Evolutionary conservation across 2,113 vertebrate species (phyloP), one percentile per base, ranked within the genome.

Genomic region (Glaucomys volans): DNA sequence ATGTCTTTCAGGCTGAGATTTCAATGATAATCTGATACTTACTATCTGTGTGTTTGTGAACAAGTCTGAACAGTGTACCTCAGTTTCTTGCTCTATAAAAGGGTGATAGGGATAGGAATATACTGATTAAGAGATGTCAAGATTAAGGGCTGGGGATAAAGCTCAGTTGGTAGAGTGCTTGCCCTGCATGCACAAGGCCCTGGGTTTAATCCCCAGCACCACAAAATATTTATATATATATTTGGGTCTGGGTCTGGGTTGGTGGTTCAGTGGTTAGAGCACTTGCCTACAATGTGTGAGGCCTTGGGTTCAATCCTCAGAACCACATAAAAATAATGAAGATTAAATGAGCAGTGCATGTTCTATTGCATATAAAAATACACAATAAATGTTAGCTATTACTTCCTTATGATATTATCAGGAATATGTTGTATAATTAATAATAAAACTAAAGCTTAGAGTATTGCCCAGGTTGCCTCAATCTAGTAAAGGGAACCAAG

Each of bases 11-110:
- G 71, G 30, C 32, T 47, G 35, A 86, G 20, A 87, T 50, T 8
- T 40, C 50, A 59, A n/a, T 13, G 59, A 62, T 82, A 90, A 72
- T 87, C 50, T 81, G 24, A 12, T 54, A 44, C 35, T 54, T 62
- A 22, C 3, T 83, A 1, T 52, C 59, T 91, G 0, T 80, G 37
- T 74, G 40, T 57, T 88, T 17, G 44, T 77, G 57, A 69, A 52
- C 26, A 69, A 57, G 50, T 52, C 37, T n/a, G 67, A 90, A 75
- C 18, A 12, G 44, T 80, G 13, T 52, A 75, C 44, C 50, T 87
- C 35, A 12, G 47, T 74, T 88, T 91, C 83, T 81, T 94, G 5
- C 54, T 50, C 54, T 90, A 20, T 67, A 90, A 83, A 96, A 92
- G 42, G 22, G 17, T 3, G 66, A 71, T 69, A 77, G 30, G 76